Conservation (phyloP, 2,888 invertebrate species). For the Lacanobia oleracea region DNA sequence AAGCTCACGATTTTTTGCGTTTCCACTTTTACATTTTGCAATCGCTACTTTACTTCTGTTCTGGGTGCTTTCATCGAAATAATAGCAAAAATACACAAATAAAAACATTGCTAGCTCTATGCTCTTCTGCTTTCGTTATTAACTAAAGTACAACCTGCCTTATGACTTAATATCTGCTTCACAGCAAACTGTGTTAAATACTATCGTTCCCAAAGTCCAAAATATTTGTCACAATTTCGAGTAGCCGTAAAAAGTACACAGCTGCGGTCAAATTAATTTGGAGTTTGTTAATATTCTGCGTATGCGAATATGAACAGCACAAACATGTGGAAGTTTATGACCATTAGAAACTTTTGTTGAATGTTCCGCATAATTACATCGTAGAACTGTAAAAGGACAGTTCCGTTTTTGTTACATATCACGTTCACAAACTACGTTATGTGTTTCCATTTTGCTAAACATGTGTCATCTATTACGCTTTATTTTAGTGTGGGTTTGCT, state of each 20-base stretch:
- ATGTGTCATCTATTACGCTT: slow-evolving; percentile 31
- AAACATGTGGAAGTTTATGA: slow-evolving; percentile 56
- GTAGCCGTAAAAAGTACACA: slow-evolving; percentile 44
- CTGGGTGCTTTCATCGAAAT: slow-evolving; percentile 61
- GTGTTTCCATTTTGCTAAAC: slow-evolving; percentile 31
- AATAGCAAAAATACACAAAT: slow-evolving; percentile 47
- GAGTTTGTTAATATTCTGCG: slow-evolving; percentile 58
- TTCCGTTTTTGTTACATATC: slow-evolving; percentile 51
- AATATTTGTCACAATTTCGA: slow-evolving; percentile 30
- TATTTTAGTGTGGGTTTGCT: slow-evolving; percentile 22
- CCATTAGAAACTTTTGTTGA: slow-evolving; percentile 60
- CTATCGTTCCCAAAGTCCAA: slow-evolving; percentile 2
- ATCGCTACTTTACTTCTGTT: slow-evolving; percentile 60
- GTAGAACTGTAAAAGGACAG: slow-evolving; percentile 43
- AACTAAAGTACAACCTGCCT: slow-evolving; percentile 18
- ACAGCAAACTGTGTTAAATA: slow-evolving; percentile 7
- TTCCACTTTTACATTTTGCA: slow-evolving; percentile 67
- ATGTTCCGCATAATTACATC: slow-evolving; percentile 56
- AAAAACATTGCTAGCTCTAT: slow-evolving; percentile 10
- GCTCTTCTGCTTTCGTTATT: slow-evolving; percentile 27
- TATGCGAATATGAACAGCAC: slow-evolving; percentile 45
- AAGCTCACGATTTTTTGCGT: slow-evolving; percentile 74
- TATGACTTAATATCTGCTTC: neutral
- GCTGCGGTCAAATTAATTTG: slow-evolving; percentile 62
- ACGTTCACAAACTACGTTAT: slow-evolving; percentile 25